Base-by-base conservation (phyloP, 2,888 invertebrate species). In the Lacanobia wlatinum region DNA sequence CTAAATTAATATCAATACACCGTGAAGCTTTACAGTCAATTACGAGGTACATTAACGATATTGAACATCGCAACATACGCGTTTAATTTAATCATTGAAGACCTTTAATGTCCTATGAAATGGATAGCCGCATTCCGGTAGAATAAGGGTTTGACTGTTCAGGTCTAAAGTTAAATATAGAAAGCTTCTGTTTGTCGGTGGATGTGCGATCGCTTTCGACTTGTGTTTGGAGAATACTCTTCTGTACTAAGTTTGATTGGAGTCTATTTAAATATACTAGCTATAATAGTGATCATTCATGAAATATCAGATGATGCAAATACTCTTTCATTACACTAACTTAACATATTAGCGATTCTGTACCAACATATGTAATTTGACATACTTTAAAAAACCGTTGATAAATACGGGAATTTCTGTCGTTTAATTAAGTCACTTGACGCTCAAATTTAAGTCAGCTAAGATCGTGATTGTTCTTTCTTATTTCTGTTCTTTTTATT, bases 141-240 rank as follows among this genome's bases (percentile, higher is more conserved):
- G 50, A 48, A 83, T 71, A 81, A 83, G 48, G 70, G 28, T 18
- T 2, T 18, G 34, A 58, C 46, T 83, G 71, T 83, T 70, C 38
- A 34, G 10, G 23, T 56, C 46, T 18, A 10, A 61, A 65, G 21
- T 23, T 59, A 38, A 38, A 40, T 23, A 50, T 53, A 80, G 64
- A 68, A 68, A 71, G 60, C 59, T 61, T 53, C 53, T 67, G 71
- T 58, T 56, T 48, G 48, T 55, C 38, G n/a, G 34, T 46, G 50
- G 70, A 69, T 63, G 58, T 63, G 53, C 16, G 21, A 72, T 70
- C 48, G 12, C 62, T 65, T 68, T 60, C 55, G 40, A 50, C 10
- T 50, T 34, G 18, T 14, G 62, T 55, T 40, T 23, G 5, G 2
- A 73, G 38, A 63, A 28, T 58, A 46, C 18, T 58, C 55, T 53